Conservation (phyloP, 1,140 invertebrate genomes). For the Drosophila repletoides region DNA sequence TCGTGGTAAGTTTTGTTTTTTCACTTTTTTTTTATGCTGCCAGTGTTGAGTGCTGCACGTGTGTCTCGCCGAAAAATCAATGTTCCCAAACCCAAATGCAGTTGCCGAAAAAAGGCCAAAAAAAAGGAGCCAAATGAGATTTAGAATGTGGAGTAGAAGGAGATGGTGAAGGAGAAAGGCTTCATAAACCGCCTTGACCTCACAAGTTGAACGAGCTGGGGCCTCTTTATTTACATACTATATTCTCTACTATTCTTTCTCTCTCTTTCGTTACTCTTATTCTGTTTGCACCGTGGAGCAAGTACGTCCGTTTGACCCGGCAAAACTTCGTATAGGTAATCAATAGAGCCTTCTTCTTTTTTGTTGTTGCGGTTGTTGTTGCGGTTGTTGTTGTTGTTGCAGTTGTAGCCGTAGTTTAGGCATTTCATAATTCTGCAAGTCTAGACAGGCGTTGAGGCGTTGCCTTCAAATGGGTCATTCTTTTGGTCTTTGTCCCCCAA, state of each 20-base stretch:
- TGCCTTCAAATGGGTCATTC: slow-evolving; percentile 2
- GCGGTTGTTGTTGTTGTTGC: too few species aligned
- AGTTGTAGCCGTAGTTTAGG: background rate
- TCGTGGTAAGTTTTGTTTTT: slow-evolving; percentile 25
- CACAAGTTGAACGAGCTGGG: slow-evolving; percentile 7
- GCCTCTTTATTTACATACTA: background rate
- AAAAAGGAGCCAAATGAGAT: background rate
- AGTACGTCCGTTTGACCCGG: slow-evolving; percentile 47
- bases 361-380: too few species aligned
- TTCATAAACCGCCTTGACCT: slow-evolving; percentile 32
- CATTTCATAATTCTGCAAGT: slow-evolving; percentile 33
- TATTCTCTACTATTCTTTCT: background rate
- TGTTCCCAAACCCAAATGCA: slow-evolving; percentile 20
- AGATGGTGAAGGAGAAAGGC: slow-evolving; percentile 1
- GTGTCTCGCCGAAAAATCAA: slow-evolving; percentile 40
- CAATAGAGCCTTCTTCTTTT: background rate
- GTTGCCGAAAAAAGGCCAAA: slow-evolving; percentile 20
- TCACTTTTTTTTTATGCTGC: too few species aligned
- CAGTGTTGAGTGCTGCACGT: slow-evolving; percentile 18
- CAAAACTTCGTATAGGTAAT: slow-evolving; percentile 14
- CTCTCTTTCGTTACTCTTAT: slow-evolving; percentile 12
- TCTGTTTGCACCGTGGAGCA: slow-evolving; percentile 2
- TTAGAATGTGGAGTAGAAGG: background rate
- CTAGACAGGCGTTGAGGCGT: too few species aligned
- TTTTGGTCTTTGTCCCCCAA: slow-evolving; percentile 3